Conservation (phyloP, 23 tunicate genomes). For the Aplidium turbinatum region DNA sequence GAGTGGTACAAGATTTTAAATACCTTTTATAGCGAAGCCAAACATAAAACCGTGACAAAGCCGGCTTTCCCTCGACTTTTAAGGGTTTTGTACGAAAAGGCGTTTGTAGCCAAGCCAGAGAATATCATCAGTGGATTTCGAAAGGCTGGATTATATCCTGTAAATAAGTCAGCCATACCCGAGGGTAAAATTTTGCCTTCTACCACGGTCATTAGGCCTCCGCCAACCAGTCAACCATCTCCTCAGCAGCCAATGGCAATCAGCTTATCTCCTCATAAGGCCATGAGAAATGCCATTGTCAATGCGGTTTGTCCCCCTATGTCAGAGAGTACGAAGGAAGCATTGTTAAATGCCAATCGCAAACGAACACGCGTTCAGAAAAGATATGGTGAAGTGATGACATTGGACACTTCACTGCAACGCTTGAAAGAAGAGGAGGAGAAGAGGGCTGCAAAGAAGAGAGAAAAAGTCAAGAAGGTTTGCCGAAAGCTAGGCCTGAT, state of each 20-base stretch:
- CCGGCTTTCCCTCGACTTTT: background rate
- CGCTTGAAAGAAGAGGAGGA: background rate
- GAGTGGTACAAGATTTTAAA: background rate
- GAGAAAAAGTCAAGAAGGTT: background rate
- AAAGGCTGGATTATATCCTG: background rate
- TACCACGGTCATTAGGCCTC: no score
- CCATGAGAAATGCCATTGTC: background rate
- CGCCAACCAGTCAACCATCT: background rate
- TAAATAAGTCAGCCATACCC: background rate
- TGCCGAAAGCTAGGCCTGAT: background rate
- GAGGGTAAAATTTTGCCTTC: background rate
- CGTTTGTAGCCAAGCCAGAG: background rate
- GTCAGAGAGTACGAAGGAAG: background rate
- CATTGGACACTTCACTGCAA: background rate
- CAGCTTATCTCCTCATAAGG: background rate
- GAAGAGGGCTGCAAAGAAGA: background rate
- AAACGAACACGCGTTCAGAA: background rate
- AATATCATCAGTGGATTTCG: background rate
- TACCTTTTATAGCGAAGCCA: background rate
- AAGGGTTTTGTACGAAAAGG: background rate
- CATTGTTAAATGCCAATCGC: background rate
- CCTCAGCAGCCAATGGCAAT: background rate
- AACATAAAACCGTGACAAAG: background rate
- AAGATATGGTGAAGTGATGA: background rate
- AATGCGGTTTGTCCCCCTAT: background rate